Evolutionary conservation across 2,113 vertebrate genomes (phyloP).

Genomic region (Crocuta crocuta): DNA sequence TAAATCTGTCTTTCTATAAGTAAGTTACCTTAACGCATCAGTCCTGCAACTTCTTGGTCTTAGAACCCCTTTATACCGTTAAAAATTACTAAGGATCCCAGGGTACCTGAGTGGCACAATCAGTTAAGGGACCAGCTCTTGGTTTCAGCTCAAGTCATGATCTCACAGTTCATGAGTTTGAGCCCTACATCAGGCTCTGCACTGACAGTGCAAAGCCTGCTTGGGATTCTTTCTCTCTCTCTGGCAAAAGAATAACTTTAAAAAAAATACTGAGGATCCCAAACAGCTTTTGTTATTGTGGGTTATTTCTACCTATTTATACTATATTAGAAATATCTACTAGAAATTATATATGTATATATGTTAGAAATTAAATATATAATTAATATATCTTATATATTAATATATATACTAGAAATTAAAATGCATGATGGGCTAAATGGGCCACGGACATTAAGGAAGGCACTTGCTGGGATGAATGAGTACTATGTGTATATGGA

Average conservation of each 20-base stretch:
- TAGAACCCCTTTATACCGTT: background rate
- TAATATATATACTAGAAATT: background rate
- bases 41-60: background rate
- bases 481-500: too few relatives aligned
- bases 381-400: too few relatives aligned
- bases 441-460: too few relatives aligned
- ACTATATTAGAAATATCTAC: background rate
- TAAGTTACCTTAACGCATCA: background rate
- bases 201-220: too few relatives aligned
- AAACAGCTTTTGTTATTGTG: background rate
- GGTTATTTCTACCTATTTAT: background rate
- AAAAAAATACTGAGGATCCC: background rate
- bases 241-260: too few relatives aligned
- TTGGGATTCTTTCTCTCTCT: too few relatives aligned
- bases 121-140: too few relatives aligned
- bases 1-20: background rate
- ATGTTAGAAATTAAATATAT: slow-evolving; percentile 23
- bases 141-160: too few relatives aligned
- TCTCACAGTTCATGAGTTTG: too few relatives aligned
- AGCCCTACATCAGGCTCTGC: too few relatives aligned
- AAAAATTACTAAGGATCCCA: background rate
- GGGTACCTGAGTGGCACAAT: too few relatives aligned
- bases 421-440: background rate
- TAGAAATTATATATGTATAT: background rate
- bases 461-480: too few relatives aligned